Evolutionary conservation across 2,113 vertebrate species (phyloP).

Genomic region (Donacobius atricapilla): DNA sequence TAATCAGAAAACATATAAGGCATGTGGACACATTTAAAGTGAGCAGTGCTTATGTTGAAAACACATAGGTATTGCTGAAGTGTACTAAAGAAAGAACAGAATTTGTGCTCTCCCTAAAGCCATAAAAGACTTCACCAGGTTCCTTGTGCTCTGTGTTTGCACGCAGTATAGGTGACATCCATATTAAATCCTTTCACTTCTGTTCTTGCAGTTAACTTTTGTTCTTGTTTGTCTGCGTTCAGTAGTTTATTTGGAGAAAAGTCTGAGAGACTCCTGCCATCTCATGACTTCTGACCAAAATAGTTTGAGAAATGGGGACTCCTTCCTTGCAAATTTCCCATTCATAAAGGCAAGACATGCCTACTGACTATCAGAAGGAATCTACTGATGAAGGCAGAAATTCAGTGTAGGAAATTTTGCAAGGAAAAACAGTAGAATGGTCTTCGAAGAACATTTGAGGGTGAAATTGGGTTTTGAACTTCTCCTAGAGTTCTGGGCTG

Average conservation of each 20-base stretch:
- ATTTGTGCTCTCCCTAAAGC: not conserved
- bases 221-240: not conserved
- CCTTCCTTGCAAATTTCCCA: not conserved
- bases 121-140: not conserved
- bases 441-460: not conserved
- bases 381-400: not conserved
- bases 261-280: not conserved
- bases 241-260: not conserved
- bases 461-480: not conserved
- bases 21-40: not conserved
- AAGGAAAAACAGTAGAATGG: not conserved
- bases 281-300: not conserved
- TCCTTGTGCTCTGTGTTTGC: not conserved
- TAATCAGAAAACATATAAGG: not conserved
- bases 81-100: not conserved
- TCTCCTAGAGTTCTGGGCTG: not conserved
- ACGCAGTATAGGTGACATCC: not conserved
- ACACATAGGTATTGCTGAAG: not conserved
- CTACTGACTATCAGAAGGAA: not conserved
- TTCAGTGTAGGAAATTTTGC: not conserved
- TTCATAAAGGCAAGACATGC: not conserved
- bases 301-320: accelerated
- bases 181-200: not conserved
- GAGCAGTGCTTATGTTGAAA: not conserved
- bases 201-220: not conserved